phyloP scores from a whole-genome alignment of 2,113 vertebrate genomes.

The Rhabdomys dilectus region DNA sequence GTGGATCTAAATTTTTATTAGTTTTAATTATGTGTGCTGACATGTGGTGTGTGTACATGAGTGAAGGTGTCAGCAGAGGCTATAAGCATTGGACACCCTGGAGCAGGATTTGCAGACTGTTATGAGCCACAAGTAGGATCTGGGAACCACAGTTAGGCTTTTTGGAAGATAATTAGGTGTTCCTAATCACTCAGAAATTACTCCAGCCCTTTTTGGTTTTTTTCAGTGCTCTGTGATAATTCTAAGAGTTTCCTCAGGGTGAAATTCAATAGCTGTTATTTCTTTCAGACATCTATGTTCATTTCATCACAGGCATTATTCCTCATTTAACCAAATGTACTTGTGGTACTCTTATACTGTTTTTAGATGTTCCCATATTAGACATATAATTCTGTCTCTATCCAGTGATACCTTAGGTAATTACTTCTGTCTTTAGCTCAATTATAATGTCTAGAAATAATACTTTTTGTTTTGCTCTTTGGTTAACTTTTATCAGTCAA shows the following conservation, averaged over 20 bases:
- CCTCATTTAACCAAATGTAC: neutral
- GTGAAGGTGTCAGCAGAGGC: neutral
- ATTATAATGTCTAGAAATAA: neutral
- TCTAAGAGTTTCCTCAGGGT: neutral
- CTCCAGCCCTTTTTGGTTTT: neutral
- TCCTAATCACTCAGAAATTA: neutral
- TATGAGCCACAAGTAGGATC: neutral
- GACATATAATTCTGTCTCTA: accelerated
- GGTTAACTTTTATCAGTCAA: neutral
- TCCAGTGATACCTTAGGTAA: neutral
- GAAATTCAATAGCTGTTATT: neutral
- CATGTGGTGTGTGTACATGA: neutral
- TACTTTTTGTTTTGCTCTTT: neutral
- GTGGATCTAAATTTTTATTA: neutral
- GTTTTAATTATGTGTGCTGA: neutral
- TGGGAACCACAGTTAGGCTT: neutral
- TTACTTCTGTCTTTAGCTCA: neutral
- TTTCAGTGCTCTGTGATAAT: neutral
- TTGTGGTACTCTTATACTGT: neutral
- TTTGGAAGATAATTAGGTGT: neutral
- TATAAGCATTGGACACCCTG: neutral
- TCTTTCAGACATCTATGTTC: neutral
- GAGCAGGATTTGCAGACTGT: neutral
- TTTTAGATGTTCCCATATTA: neutral
- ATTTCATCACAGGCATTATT: neutral